Percentiles rank a stretch among this genome's conserved stretches.
These are phyloP conservation scores for Microchirus variegatus DNA, from an alignment of 2,797 vertebrate species.

Conservation along the genomic window DNA sequence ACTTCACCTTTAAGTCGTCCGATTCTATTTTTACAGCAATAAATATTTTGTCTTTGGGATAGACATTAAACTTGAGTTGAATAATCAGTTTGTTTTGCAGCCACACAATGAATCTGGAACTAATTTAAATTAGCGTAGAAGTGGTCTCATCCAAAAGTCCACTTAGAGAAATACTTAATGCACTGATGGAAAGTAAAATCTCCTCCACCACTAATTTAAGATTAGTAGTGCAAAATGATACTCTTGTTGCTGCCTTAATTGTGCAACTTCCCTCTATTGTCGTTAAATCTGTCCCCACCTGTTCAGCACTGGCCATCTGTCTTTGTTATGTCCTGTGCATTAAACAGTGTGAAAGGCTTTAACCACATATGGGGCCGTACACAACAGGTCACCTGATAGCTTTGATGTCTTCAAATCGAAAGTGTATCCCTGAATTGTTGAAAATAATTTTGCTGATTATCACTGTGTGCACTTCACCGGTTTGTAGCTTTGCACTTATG, in stretches of 20 bases:
- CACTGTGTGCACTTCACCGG: not conserved
- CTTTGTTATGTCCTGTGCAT: slow-evolving; percentile 56
- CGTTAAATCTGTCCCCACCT: slow-evolving; percentile 70
- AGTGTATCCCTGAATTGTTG: slow-evolving; percentile 7
- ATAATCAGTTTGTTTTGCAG: slow-evolving; percentile 13
- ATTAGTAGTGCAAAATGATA: slow-evolving; percentile 47
- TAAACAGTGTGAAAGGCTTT: slow-evolving; percentile 56
- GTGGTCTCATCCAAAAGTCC: not conserved
- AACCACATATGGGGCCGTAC: slow-evolving; percentile 43
- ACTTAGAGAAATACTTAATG: not conserved
- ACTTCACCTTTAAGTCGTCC: slow-evolving; percentile 14
- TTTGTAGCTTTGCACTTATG: not conserved
- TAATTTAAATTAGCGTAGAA: slow-evolving; percentile 5
- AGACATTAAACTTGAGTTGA: not conserved
- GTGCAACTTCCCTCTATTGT: slow-evolving; percentile 41
- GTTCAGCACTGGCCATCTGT: slow-evolving; percentile 71
- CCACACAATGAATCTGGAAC: not conserved
- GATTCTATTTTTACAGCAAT: slow-evolving; percentile 30
- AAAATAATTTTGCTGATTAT: not conserved
- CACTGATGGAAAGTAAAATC: slow-evolving; percentile 6
- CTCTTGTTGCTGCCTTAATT: slow-evolving; percentile 32
- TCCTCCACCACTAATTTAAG: slow-evolving; percentile 5
- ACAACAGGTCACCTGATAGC: slow-evolving; percentile 58
- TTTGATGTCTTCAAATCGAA: slow-evolving; percentile 43
- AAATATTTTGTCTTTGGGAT: not conserved